These are phyloP conservation scores for Cyprinella venusta DNA, from an alignment of 2,797 vertebrate genomes.

Conservation along the genomic window DNA sequence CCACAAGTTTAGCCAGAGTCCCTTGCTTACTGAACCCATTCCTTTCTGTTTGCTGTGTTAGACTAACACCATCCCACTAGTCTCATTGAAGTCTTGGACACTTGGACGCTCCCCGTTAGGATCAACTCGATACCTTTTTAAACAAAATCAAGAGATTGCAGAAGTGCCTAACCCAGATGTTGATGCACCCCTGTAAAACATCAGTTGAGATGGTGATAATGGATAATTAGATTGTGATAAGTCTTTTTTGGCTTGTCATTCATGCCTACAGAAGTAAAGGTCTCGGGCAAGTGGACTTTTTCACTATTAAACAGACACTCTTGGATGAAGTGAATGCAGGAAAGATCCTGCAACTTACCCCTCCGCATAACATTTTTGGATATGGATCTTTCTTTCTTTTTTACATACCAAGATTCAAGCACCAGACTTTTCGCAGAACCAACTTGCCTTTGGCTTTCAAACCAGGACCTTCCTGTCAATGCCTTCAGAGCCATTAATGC, in stretches of 20 bases:
- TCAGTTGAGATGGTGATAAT: neutral
- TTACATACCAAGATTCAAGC: neutral
- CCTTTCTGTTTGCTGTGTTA: neutral
- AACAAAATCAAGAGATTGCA: constrained; percentile 35
- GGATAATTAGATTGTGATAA: neutral
- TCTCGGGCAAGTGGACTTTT: neutral
- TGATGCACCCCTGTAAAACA: constrained; percentile 2
- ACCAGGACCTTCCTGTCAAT: constrained; percentile 39
- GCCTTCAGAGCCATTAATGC: constrained; percentile 30
- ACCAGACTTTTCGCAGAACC: constrained; percentile 22
- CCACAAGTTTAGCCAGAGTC: constrained; percentile 21
- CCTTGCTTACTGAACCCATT: constrained; percentile 6
- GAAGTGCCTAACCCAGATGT: constrained; percentile 48
- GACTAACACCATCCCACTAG: neutral
- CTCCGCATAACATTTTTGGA: neutral
- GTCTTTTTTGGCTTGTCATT: neutral
- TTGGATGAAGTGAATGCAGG: constrained; percentile 1
- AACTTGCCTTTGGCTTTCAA: constrained; percentile 6
- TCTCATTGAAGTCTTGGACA: neutral
- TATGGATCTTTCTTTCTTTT: neutral
- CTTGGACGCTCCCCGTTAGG: constrained; percentile 1
- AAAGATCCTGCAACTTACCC: neutral
- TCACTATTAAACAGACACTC: constrained; percentile 7
- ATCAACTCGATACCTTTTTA: neutral
- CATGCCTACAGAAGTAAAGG: no score